These are phyloP conservation scores for Lobophora halterata DNA, from an alignment of 2,888 invertebrate species.

Conservation along the genomic window DNA sequence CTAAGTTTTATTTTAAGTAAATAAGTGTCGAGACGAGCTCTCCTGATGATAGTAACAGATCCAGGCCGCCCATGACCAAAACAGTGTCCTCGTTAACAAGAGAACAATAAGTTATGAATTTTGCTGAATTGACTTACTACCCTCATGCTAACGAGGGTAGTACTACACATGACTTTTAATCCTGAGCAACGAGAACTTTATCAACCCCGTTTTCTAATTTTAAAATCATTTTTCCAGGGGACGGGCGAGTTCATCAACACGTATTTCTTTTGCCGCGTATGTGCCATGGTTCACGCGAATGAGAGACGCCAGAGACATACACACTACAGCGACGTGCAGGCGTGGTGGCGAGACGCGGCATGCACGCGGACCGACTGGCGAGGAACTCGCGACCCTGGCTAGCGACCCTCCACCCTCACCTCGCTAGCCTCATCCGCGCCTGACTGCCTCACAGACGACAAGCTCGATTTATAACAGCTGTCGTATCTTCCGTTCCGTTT, in stretches of 20 bases:
- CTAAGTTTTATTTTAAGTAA: no score
- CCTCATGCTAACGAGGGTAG: no score
- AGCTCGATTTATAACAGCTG: constrained; percentile 16
- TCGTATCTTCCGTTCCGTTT: no score
- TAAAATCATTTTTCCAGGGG: constrained; percentile 83
- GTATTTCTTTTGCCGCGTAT: constrained; percentile 95
- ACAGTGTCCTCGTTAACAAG: no score
- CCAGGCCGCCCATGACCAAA: no score
- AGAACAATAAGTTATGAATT: no score
- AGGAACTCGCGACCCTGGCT: constrained; percentile 41
- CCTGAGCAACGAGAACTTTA: no score
- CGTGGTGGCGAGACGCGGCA: constrained; percentile 91
- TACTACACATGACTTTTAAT: no score
- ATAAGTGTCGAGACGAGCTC: no score
- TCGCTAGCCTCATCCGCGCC: constrained; percentile 9
- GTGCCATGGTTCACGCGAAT: constrained; percentile 90
- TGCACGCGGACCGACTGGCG: constrained; percentile 84
- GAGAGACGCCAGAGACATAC: constrained; percentile 62
- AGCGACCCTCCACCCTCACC: constrained; percentile 11
- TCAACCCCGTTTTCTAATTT: no score
- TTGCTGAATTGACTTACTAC: no score
- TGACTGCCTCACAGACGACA: constrained; percentile 15
- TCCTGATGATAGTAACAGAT: no score
- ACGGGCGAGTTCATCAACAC: constrained; percentile 98
- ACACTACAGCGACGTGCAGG: constrained; percentile 91